Base-by-base conservation (phyloP, 2,113 vertebrate species). In the Peucedramus taeniatus region DNA sequence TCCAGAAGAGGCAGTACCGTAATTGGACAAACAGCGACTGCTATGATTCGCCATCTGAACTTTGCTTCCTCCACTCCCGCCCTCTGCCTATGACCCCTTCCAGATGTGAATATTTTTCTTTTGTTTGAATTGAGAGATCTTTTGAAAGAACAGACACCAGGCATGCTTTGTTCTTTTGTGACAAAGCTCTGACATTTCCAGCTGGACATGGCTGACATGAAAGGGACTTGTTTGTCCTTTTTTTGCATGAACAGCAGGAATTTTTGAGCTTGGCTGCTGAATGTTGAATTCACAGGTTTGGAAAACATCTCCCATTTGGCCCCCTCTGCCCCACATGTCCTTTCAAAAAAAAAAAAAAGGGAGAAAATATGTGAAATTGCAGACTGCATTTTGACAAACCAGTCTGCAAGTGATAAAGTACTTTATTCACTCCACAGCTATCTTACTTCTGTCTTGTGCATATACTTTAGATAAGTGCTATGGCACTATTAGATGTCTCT, bases 221-320 rank as follows among this genome's bases (percentile, higher is more conserved):
- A 95, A 93, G 89, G 51, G 70, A 88, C 87, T 96, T 86, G 91
- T 96, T 94, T 97, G 91, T 89, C 78, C 40, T 87, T 76, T 88
- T 96, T 97, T 94, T 97, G 86, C 91, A 83, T 11, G 37, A 96
- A 81, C 92, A 96, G 93, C 96, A 96, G 93, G 97, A 97, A 96
- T 84, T 92, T 94, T 92, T 97, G 83, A 95, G 94, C 68, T 80
- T 89, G 37, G 53, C 69, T 96, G 97, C 90, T 95, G 95, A 97
- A 70, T 70, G 39, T 94, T 90, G 87, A 92, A 88, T 96, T 97
- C 87, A 49, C 61, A 95, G 89, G 90, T 97, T 96, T 85, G 50
- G 51, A 91, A 95, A 88, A 83, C 28, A 83, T 26, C 71, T 94
- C 77, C 35, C 78, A 33, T 80, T 33, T 86, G 59, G 35, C 16